Conservation (phyloP, 2,113 vertebrate genomes). For the Onychostruthus taczanowskii region DNA sequence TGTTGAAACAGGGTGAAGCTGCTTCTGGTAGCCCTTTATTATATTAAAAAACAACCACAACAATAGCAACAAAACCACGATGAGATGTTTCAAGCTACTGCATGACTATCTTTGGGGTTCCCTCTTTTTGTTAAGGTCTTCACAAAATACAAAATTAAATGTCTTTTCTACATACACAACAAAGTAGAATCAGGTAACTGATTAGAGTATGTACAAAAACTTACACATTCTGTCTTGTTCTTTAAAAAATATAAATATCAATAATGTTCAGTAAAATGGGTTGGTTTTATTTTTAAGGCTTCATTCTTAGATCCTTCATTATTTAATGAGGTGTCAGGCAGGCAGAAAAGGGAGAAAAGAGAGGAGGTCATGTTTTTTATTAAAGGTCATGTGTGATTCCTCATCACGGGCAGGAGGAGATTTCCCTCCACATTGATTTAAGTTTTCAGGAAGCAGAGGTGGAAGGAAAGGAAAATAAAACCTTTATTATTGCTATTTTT, state of each 20-base stretch:
- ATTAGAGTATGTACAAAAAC: slow-evolving; percentile 79
- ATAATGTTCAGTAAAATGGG: slow-evolving; percentile 65
- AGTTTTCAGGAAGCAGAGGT: slow-evolving; percentile 25
- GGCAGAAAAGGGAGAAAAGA: background rate
- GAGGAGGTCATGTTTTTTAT: background rate
- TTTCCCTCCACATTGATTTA: background rate
- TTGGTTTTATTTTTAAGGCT: slow-evolving; percentile 69
- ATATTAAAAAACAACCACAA: slow-evolving; percentile 41
- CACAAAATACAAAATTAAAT: slow-evolving; percentile 71
- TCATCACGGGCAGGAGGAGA: background rate
- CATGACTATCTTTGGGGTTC: slow-evolving; percentile 70
- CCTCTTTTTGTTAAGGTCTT: slow-evolving; percentile 69
- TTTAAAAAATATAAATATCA: slow-evolving; percentile 87
- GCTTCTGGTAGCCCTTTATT: slow-evolving; percentile 56
- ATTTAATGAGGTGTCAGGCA: slow-evolving; percentile 16
- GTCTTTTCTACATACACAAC: slow-evolving; percentile 64
- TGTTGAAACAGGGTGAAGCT: slow-evolving; percentile 15
- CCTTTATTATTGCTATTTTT: background rate
- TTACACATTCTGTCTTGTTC: slow-evolving; percentile 70
- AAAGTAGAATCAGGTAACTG: slow-evolving; percentile 69
- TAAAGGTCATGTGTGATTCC: background rate
- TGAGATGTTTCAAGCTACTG: slow-evolving; percentile 48
- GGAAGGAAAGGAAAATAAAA: slow-evolving; percentile 31
- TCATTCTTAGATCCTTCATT: slow-evolving; percentile 66
- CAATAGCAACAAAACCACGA: slow-evolving; percentile 6